phyloP scores from a whole-genome alignment of 2,797 vertebrate species.

The Platalea minor region DNA sequence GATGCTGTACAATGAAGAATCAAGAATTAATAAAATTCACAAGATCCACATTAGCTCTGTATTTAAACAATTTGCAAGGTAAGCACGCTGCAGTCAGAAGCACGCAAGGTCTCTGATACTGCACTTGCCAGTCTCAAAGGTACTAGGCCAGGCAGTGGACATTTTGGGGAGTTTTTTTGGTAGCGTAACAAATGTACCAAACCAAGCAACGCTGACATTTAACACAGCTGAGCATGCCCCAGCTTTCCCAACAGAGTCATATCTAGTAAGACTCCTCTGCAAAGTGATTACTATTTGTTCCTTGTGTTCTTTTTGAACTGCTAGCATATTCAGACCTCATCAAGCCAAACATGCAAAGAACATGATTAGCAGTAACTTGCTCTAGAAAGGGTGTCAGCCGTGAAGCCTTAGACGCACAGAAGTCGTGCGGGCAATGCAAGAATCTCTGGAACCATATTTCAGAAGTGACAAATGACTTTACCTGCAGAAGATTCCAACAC shows the following conservation, averaged over 20 bases:
- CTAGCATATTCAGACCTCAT: background rate
- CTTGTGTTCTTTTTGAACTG: background rate
- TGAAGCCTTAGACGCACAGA: background rate
- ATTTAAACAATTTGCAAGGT: background rate
- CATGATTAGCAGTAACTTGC: background rate
- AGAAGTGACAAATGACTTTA: background rate
- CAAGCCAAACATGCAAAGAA: background rate
- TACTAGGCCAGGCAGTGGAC: background rate
- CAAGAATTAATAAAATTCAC: background rate
- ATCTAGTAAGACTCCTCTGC: background rate
- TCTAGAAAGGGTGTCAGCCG: background rate
- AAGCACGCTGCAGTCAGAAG: background rate
- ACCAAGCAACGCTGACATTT: background rate
- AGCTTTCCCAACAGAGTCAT: background rate
- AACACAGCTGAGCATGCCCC: background rate
- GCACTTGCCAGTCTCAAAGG: background rate
- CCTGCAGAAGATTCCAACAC: background rate
- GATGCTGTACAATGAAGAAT: background rate
- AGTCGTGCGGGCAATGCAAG: rapidly evolving
- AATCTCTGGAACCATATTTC: background rate
- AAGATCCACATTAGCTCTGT: background rate
- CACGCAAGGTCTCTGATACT: background rate
- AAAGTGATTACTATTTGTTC: background rate
- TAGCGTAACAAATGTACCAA: background rate
- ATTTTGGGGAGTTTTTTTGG: background rate